Evolutionary conservation across 2,888 invertebrate genomes (phyloP), one percentile per base, ranked within the genome.

Genomic region (Brachyopa scutellaris): DNA sequence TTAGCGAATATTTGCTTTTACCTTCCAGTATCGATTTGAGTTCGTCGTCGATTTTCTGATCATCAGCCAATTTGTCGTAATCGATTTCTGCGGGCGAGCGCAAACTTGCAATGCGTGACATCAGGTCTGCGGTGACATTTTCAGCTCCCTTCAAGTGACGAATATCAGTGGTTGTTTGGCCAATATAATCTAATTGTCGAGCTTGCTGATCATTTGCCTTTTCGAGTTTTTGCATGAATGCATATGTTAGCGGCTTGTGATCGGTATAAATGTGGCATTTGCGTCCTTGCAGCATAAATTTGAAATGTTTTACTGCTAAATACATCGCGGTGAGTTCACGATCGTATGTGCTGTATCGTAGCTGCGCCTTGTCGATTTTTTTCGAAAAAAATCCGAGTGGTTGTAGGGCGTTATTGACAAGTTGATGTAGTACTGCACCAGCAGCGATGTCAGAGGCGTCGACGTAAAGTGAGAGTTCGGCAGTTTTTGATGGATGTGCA

Each of bases 321-420:
- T n/a, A n/a, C n/a, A n/a, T n/a, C n/a, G n/a, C n/a, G n/a, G n/a
- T n/a, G n/a, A n/a, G n/a, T n/a, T n/a, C n/a, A n/a, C n/a, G n/a
- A n/a, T n/a, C n/a, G n/a, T n/a, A n/a, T n/a, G n/a, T 82, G n/a
- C 80, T 84, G 36, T 90, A 91, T 5, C 87, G 88, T 15, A 53
- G 66, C 76, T 90, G 87, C 0, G 88, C 66, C 1, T 85, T 72
- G 21, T 72, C 85, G 0, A 90, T 77, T 26, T 88, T 88, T 66
- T 85, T 84, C 1, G 89, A 89, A 72, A 88, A 90, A 69, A 89
- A 90, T 0, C 87, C 88, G 4, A 90, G 73, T 0, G 90, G 89
- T 84, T 89, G 82, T 87, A 88, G 87, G 0, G 64, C 13, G 8
- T 82, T 57, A 2, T 85, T 47, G 2, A 79, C 69, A 0, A 47